A percentile compares a stretch with the other conserved stretches of the same genome.
phyloP scores from a whole-genome alignment of 2,113 vertebrate genomes.

The Phylloscopus trochiloides region DNA sequence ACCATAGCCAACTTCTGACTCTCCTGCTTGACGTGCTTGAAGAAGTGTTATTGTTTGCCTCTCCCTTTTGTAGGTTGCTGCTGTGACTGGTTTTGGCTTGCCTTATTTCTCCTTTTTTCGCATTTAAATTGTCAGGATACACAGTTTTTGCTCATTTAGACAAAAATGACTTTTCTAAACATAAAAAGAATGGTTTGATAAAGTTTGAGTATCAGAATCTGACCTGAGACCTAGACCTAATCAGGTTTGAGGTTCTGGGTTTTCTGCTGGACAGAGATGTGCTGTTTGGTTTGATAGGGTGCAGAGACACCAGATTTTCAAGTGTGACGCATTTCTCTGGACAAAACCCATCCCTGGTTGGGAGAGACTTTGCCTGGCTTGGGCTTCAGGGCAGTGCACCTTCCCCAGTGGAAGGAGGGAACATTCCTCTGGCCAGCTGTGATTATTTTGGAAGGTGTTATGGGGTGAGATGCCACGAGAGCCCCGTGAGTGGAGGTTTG shows the following conservation, averaged over 20 bases:
- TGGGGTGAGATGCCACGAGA: background rate
- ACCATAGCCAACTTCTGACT: background rate
- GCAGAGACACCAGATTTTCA: background rate
- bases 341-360: background rate
- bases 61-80: background rate
- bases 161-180: background rate
- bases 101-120: background rate
- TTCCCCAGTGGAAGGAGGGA: background rate
- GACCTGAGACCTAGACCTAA: background rate
- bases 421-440: background rate
- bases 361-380: background rate
- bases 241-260: background rate
- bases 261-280: background rate
- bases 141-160: background rate
- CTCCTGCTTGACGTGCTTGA: background rate
- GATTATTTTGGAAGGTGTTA: background rate
- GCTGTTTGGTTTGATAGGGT: background rate
- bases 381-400: background rate
- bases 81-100: background rate
- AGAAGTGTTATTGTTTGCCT: background rate
- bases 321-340: background rate
- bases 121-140: background rate
- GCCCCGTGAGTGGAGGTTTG: background rate
- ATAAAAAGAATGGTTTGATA: background rate
- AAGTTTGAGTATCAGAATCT: background rate